phyloP scores from a whole-genome alignment of 2,797 vertebrate species.

The Catamblyrhynchus diadema region DNA sequence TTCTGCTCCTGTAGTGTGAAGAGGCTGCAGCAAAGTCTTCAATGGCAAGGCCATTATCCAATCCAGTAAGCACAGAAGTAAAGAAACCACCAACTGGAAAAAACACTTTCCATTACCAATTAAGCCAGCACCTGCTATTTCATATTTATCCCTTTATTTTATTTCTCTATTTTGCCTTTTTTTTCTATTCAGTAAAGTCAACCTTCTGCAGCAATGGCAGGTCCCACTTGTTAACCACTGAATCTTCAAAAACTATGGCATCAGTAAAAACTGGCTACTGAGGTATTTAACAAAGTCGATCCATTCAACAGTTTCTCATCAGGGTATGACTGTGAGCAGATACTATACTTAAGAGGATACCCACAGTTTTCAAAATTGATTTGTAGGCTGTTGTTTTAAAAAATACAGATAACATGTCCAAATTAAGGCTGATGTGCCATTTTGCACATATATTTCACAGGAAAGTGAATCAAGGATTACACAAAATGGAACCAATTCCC shows the following conservation, averaged over 20 bases:
- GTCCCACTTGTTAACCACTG: background rate
- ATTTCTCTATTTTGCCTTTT: background rate
- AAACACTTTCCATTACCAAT: conserved; percentile 40
- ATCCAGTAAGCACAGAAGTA: conserved; percentile 95
- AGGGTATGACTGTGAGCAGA: background rate
- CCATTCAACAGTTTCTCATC: background rate
- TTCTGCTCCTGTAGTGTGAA: conserved; percentile 82
- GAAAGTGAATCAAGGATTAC: background rate
- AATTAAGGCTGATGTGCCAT: background rate
- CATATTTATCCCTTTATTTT: conserved; percentile 5
- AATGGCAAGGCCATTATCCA: conserved; percentile 98
- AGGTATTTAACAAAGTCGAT: background rate
- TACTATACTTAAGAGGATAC: background rate
- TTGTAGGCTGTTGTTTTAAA: background rate
- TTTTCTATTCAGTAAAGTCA: background rate
- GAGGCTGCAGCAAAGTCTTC: conserved; percentile 88
- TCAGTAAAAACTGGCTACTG: background rate
- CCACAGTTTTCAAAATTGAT: background rate
- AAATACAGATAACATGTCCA: background rate
- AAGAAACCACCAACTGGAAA: conserved; percentile 92
- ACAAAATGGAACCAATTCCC: background rate
- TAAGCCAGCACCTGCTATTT: conserved; percentile 4
- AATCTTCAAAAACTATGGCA: background rate
- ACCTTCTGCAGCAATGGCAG: background rate
- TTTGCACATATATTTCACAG: background rate